Base-by-base conservation (phyloP, 2,888 invertebrate genomes). In the Dione juno region DNA sequence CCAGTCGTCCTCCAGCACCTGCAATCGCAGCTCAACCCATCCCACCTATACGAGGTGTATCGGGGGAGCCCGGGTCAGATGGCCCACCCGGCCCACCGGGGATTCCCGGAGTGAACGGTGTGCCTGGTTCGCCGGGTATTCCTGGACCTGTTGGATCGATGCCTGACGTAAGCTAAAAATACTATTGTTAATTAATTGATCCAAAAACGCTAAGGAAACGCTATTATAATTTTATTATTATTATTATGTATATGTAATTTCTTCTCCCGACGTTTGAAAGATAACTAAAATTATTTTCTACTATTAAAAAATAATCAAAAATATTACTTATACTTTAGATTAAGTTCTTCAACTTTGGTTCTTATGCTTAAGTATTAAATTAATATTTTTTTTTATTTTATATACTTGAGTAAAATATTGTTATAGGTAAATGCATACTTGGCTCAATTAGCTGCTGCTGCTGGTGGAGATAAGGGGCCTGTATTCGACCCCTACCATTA, bases 381-480 rank as follows among this genome's bases (percentile, higher is more conserved):
- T n/a, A 48, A 48, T 16, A 48, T 48, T 3, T 19, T 11, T 48
- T 11, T 48, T 48, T n/a, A n/a, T n/a, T n/a, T n/a, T n/a, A n/a
- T 14, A 45, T 45, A 13, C 45, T 45, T 45, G n/a, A 6, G 5
- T 45, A 43, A 14, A 43, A 43, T 3, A n/a, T 52, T 37, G 10
- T 70, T 52, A 14, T 73, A 95, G 95, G 93, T 96, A 37, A 94
- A 96, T n/a, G 88, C 94, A 21, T 97, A 97, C 82, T 94, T 97
- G 77, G 95, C 96, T 74, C 96, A 97, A 88, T 86, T 97, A 74
- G 95, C 96, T 0, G 92, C 95, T 43, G 94, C 95, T 9, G 95
- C 96, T 79, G 94, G 95, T 1, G 95, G 95, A 10, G 97, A 97
- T 79, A 97, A 97, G 86, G 97, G 97, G 0, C 97, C 96, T 0